Conservation (phyloP, 2,797 vertebrate species). For the Corythornis leucogaster region DNA sequence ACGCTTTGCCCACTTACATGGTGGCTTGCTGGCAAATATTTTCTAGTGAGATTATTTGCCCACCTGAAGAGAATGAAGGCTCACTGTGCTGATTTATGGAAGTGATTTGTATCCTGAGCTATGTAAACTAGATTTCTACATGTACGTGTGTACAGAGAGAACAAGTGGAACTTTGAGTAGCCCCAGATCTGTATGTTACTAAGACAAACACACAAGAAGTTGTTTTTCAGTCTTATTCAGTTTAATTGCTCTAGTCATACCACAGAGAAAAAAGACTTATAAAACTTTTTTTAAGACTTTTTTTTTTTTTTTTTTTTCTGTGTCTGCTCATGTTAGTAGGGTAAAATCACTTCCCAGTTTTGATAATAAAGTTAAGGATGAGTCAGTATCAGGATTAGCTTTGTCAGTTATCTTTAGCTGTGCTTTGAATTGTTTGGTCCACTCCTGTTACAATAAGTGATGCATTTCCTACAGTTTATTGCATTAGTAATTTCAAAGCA, state of each 20-base stretch:
- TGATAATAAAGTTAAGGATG: background rate
- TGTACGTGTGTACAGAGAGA: background rate
- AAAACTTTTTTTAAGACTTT: background rate
- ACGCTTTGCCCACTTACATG: accelerated
- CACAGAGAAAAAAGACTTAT: background rate
- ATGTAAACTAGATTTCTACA: background rate
- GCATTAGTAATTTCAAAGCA: background rate
- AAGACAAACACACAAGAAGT: background rate
- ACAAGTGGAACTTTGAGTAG: background rate
- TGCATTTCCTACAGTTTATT: background rate
- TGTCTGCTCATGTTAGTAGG: background rate
- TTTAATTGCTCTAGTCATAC: background rate
- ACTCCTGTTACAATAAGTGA: background rate
- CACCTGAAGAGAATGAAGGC: background rate
- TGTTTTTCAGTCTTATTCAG: background rate
- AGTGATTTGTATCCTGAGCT: background rate
- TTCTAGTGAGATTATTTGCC: background rate
- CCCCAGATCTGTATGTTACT: background rate
- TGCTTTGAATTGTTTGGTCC: background rate
- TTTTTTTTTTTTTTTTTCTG: background rate
- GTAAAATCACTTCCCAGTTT: background rate
- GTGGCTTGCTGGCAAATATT: background rate
- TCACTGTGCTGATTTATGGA: background rate
- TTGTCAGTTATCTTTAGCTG: background rate
- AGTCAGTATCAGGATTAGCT: background rate